phyloP scores from a whole-genome alignment of 1,140 invertebrate species.

The Nephotettix cincticeps region DNA sequence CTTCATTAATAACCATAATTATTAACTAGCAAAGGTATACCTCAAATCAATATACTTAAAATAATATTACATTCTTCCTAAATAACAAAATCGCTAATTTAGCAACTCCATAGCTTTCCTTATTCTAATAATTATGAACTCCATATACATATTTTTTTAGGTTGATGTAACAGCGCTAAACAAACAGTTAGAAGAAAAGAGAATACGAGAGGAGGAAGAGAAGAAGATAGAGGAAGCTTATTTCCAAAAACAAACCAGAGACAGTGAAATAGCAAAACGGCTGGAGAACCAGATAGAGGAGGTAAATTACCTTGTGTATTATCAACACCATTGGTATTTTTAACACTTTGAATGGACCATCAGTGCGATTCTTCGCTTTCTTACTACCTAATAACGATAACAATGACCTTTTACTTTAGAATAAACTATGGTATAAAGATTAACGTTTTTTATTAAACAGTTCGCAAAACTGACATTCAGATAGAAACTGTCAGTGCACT shows the following conservation, averaged over 20 bases:
- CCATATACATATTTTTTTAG: too few relatives aligned
- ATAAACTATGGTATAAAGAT: neutral
- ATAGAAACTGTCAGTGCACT: too few relatives aligned
- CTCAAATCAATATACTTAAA: too few relatives aligned
- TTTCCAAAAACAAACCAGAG: slow-evolving; percentile 61
- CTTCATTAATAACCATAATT: too few relatives aligned
- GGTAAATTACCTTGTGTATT: slow-evolving; percentile 53
- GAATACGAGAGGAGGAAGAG: slow-evolving; percentile 57
- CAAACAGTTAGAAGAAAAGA: slow-evolving; percentile 74
- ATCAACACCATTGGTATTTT: too few relatives aligned
- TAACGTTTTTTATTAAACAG: neutral
- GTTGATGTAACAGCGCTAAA: slow-evolving; percentile 73
- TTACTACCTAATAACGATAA: neutral
- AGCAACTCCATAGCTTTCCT: too few relatives aligned
- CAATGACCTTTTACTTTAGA: neutral
- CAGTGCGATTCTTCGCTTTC: neutral
- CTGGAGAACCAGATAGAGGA: slow-evolving; percentile 60
- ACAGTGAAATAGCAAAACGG: slow-evolving; percentile 59
- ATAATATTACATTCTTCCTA: too few relatives aligned
- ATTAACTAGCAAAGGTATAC: too few relatives aligned
- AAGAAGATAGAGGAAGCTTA: slow-evolving; percentile 51
- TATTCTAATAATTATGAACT: too few relatives aligned
- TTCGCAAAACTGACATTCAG: too few relatives aligned
- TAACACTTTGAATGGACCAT: too few relatives aligned
- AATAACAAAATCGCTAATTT: too few relatives aligned